Conservation (phyloP, 2,888 invertebrate genomes). For the Dimorphilus gyrociliatus region DNA sequence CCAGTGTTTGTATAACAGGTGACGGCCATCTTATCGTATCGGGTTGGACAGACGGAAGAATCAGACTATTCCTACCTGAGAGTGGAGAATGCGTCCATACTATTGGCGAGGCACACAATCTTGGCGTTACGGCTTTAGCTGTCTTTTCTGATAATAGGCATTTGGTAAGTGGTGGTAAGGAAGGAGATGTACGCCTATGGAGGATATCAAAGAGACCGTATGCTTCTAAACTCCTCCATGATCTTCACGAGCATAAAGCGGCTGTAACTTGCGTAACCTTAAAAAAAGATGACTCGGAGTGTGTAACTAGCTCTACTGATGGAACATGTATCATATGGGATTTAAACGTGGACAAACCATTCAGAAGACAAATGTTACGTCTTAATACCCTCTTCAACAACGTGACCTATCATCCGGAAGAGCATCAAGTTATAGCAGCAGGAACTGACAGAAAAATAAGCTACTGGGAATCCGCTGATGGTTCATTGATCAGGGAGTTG, state of each 20-base stretch:
- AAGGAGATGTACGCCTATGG: constrained; percentile 58
- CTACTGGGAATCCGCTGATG: constrained; percentile 77
- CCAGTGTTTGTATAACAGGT: constrained; percentile 55
- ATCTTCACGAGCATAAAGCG: constrained; percentile 76
- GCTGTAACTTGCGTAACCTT: constrained; percentile 66
- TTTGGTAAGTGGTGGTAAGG: constrained; percentile 72
- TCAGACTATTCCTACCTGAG: constrained; percentile 40
- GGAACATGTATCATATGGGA: constrained; percentile 90
- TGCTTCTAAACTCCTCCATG: constrained; percentile 40
- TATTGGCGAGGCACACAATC: constrained; percentile 73
- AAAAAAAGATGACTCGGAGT: constrained; percentile 57
- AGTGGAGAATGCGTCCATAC: constrained; percentile 62
- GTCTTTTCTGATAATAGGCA: constrained; percentile 52
- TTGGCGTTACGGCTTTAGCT: constrained; percentile 67
- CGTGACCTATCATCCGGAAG: constrained; percentile 26
- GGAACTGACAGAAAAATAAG: constrained; percentile 64
- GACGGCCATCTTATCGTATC: constrained; percentile 66
- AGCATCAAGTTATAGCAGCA: constrained; percentile 62
- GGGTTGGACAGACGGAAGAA: constrained; percentile 41
- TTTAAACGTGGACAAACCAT: constrained; percentile 46
- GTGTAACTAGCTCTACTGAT: constrained; percentile 74
- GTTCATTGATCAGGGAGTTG: constrained; percentile 61
- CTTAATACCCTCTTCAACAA: constrained; percentile 49
- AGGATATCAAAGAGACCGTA: constrained; percentile 1
- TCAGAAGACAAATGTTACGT: constrained; percentile 56